Evolutionary conservation across 2,888 invertebrate genomes (phyloP), one percentile per base, ranked within the genome.

Genomic region (Isotomurus palustris): DNA sequence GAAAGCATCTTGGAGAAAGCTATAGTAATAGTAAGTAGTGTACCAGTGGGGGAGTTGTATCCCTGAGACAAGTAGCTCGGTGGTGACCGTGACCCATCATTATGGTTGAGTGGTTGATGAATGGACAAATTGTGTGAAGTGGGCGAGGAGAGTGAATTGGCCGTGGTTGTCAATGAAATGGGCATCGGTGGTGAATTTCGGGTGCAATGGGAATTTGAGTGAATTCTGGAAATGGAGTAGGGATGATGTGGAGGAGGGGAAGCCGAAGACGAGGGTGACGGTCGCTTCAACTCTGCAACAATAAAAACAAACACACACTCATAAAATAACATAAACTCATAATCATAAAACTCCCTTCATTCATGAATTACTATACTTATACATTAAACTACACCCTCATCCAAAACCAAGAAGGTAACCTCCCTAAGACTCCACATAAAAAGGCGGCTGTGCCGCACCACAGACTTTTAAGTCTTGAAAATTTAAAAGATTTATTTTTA

Each of bases 151-250:
- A 21, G 3, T 32, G 49, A 57, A 51, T 61, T 63, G 38, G n/a
- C n/a, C n/a, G n/a, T n/a, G n/a, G 68, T 67, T 24, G 67, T 68
- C 43, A 68, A 43, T 29, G 67, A 66, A 35, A 68, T 67, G 22
- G 68, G 68, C 59, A 67, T 56, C 5, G 70, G 65, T 45, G 68
- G 66, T 40, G 70, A 65, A 27, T 66, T 60, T 48, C 67, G 53
- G 29, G 49, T 36, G 22, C 52, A 55, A 29, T 56, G 64, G 14
- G 57, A 49, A 41, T 58, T 58, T 50, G 68, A 64, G 53, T 70
- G 70, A 32, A 70, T 61, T 58, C 70, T 60, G 3, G 68, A 68
- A 53, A 68, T 70, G 19, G 68, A 67, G 58, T 67, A 70, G 12
- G 66, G 70, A 67, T 68, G 70, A 49, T 56, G 60, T 19, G 62